Base-by-base conservation (phyloP, 2,797 vertebrate species). In the Peromyscus eremicus region DNA sequence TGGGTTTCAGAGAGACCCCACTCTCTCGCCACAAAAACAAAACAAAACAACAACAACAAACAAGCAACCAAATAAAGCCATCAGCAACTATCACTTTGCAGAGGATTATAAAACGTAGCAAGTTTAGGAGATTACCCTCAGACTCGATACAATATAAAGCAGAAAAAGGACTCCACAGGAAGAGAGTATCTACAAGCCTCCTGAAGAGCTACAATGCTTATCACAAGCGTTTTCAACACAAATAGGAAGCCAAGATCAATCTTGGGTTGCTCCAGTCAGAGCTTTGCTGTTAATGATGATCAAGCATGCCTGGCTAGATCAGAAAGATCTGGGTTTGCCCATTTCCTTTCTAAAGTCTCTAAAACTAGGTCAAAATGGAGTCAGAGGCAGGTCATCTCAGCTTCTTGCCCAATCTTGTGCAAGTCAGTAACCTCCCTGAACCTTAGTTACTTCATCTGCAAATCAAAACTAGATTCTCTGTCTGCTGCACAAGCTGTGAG, bases 351-450 rank as follows among this genome's bases (percentile, higher is more conserved):
- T 94, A 29, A 14, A 81, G 75, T 93, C 60, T 80, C 68, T 75
- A 80, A 91, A 98, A 94, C 81, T 89, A 94, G 93, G 93, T 96
- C 88, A 97, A 85, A 92, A 87, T 4, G 71, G 94, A 97, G 82
- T 82, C 77, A 75, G 80, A 95, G 34, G 23, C n/a, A 46, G 66
- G 71, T 62, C n/a, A 40, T 23, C 80, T 5, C 43, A 68, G 83
- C 66, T 73, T 71, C 90, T 85, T 21, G 46, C 29, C 9, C 16
- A 82, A 96, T 76, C 62, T 62, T 83, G 77, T 76, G 32, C 75
- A 94, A 92, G 73, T 68, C 55, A 79, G 62, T 43, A 52, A 76
- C 88, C 64, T 91, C 73, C 83, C 52, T 66, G 84, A 83, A 91
- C 88, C 70, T 83, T 27, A 62, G 21, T 76, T 92, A 84, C 52